Evolutionary conservation across 1,140 invertebrate genomes (phyloP), one percentile per base, ranked within the genome.

Genomic region (Melanaphis sacchari): DNA sequence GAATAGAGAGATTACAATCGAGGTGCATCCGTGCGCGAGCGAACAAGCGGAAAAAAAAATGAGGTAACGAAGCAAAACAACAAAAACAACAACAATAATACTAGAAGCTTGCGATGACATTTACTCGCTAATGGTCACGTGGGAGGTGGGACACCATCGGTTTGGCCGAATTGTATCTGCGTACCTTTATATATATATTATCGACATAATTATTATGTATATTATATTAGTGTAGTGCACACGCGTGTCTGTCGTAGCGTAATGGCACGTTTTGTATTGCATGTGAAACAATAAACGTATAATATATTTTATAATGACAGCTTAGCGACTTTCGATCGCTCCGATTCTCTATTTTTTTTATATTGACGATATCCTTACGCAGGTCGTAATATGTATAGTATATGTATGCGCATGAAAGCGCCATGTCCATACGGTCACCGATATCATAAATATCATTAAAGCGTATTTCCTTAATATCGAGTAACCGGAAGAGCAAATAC

Each of bases 11-110:
- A 90, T 31, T 26, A 21, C 85, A 49, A 52, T 89, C 46, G 36
- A 89, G 5, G 87, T 89, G 46, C 87, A 52, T n/a, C 46, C 46
- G 87, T 89, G 87, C 46, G 87, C n/a, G 46, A 88, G 21, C 46
- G 5, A 52, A 21, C n/a, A 46, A 36, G 15, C 31, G 31, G 22
- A 59, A 49, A 88, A 87, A 88, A 88, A 84, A 6, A 87, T 2
- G 43, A n/a, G 22, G 18, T 1, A 41, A 43, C 36, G 40, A 43
- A 24, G 84, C 59, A 66, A 26, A n/a, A 76, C 59, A 24, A 66
- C 31, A 15, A 59, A 31, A n/a, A 66, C 31, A n/a, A 59, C 4
- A 59, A 76, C 18, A 76, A 76, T 24, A 15, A 66, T 26, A 15
- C 11, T 59, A 76, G 59, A 66, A 76, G 22, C 11, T 7, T 41